A percentile compares a stretch with the other conserved stretches of the same genome.
Evolutionary conservation across 2,888 invertebrate species (phyloP).

Genomic region (Unio delphinus): DNA sequence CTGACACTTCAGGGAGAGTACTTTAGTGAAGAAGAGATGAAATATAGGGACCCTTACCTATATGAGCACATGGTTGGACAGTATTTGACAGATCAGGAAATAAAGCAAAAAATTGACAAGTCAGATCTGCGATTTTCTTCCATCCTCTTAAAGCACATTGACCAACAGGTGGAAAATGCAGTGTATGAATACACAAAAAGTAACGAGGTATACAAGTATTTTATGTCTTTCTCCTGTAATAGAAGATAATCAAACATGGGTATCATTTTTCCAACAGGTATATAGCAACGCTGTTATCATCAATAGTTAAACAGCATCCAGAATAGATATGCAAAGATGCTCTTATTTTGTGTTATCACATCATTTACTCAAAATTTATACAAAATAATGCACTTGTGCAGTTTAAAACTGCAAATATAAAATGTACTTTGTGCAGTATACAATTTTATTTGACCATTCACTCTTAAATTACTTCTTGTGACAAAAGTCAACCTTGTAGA

Average conservation of each 20-base stretch:
- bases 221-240: neutral
- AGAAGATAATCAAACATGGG: neutral
- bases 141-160: constrained; percentile 86
- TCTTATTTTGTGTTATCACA: too few species aligned
- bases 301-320: too few species aligned
- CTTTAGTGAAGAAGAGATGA: constrained; percentile 94
- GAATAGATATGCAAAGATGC: too few species aligned
- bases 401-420: too few species aligned
- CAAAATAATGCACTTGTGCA: too few species aligned
- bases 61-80: constrained; percentile 92
- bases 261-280: too few species aligned
- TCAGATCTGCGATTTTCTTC: constrained; percentile 77
- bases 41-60: constrained; percentile 88
- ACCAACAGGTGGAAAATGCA: constrained; percentile 77
- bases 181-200: constrained; percentile 77
- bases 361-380: too few species aligned
- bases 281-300: too few species aligned
- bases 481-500: too few species aligned
- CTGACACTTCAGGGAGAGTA: constrained; percentile 82
- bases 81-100: constrained; percentile 85
- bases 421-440: too few species aligned
- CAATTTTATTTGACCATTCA: too few species aligned
- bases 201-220: constrained; percentile 62
- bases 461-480: too few species aligned
- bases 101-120: constrained; percentile 73